Base-by-base conservation (phyloP, 2,113 vertebrate genomes). In the Romanogobio albipinnatus region DNA sequence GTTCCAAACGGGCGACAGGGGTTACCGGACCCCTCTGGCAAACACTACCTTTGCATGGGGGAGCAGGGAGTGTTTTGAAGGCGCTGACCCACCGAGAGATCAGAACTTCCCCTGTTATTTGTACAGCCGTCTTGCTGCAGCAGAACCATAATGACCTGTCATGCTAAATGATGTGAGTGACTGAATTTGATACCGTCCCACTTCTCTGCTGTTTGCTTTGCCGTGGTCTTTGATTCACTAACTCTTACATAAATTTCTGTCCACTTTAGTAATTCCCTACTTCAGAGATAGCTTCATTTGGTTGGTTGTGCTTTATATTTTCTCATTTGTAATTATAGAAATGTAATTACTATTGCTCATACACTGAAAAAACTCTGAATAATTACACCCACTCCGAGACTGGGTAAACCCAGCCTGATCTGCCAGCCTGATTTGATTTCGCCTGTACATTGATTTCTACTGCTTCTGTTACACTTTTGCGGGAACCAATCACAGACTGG, bases 81-180 rank as follows among this genome's bases (percentile, higher is more conserved):
- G 66, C 56, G 39, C 24, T 73, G 71, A 81, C 76, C 66, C 75
- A 85, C 66, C 4, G 70, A 79, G 81, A 85, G 74, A 66, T 81
- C 39, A 75, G 14, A 84, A 82, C 61, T 87, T 77, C 83, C 53
- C 22, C 47, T 10, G 9, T 49, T 82, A 86, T 88, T 87, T 81
- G 1, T 66, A 77, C 73, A 85, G 86, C 77, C 83, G 81, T 76
- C 79, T 64, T 78, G 51, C 75, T 59, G 53, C 7, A 17, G 29
- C 29, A 59, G 74, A 74, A 71, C 26, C 13, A 36, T 85, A 90
- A 89, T 89, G 85, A 36, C 9, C 81, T 76, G 84, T 90, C 61
- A 88, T 86, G 76, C 84, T 88, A 89, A 88, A 81, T 85, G 76
- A 85, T 87, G 82, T 88, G 78, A 51, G 79, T 87, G 76, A 83